A percentile compares a stretch with the other conserved stretches of the same genome.
Evolutionary conservation across 2,888 invertebrate genomes (phyloP).

Genomic region (Dichetophora obliterata): DNA sequence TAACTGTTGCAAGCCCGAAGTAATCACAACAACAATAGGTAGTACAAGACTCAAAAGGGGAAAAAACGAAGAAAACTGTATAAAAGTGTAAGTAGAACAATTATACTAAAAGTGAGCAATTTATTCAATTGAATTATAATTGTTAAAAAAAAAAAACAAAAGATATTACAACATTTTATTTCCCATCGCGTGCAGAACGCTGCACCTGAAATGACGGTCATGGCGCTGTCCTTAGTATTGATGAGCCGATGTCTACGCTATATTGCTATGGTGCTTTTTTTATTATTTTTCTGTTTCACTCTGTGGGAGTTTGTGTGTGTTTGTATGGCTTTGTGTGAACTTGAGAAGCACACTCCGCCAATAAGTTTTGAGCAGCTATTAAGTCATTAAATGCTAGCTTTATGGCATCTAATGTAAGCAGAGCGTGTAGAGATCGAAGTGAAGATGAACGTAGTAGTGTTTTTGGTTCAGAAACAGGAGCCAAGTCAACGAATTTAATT

Average conservation of each 20-base stretch:
- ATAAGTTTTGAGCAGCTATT: too few species aligned
- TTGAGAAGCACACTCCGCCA: background rate
- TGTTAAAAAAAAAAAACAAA: background rate
- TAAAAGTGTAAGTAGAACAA: background rate
- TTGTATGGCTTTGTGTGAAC: background rate
- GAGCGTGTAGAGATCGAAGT: too few species aligned
- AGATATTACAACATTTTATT: background rate
- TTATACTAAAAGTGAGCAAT: slow-evolving; percentile 16
- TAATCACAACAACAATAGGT: background rate
- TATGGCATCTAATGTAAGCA: too few species aligned
- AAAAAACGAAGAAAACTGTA: background rate
- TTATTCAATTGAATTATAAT: slow-evolving; percentile 23
- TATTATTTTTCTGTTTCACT: background rate
- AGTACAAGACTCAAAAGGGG: background rate
- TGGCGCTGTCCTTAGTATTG: too few species aligned
- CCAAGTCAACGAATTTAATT: too few species aligned
- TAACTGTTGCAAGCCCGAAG: background rate
- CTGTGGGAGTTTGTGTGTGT: background rate
- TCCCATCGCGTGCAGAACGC: background rate
- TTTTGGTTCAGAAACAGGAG: too few species aligned
- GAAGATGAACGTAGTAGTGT: too few species aligned
- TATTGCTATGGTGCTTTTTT: too few species aligned
- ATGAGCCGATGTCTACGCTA: too few species aligned
- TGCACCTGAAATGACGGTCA: background rate
- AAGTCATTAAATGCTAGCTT: too few species aligned